Base-by-base conservation (phyloP, 2,888 invertebrate genomes). In the Andrena praecox region DNA sequence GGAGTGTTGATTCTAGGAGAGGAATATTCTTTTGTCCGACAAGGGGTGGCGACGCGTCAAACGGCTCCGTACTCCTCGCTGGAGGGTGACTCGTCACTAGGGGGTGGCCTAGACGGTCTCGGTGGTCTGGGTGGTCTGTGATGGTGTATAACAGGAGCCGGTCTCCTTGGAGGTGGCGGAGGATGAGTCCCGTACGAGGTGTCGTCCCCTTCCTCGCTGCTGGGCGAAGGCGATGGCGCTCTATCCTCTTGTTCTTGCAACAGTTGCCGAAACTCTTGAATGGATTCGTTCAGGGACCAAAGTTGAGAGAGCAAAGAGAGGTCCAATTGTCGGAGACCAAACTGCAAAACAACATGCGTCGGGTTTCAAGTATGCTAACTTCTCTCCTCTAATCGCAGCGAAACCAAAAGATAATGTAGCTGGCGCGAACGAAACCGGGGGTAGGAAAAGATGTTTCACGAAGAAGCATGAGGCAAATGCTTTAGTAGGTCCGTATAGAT, bases 261-360 rank as follows among this genome's bases (percentile, higher is more conserved):
- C 85, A 96, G 95, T 88, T 96, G 96, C 63, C 97, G 96, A 95
- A 98, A 98, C 87, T 98, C 97, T 90, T 98, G 98, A 93, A 98
- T 98, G 59, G 98, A 97, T 94, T 98, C 98, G 94, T 98, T 98
- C 70, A 99, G 95, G 0, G 98, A 97, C 98, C 98, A 98, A 85
- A 99, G 95, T 94, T 99, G 98, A 4, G 98, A 98, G 60, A 98
- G 95, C 72, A 99, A 95, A 0, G 98, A 97, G 89, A 98, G 95
- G 94, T 98, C 98, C 94, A 98, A 94, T 94, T 98, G 98, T 71
- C 98, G 96, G 35, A 98, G 95, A 89, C 97, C 97, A 91, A 97
- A 97, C 98, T 98, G 96, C 64, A 96, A 89, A 29, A 27, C 4
- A 29, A 68, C 27, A 24, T 48, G 12, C n/a, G 8, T 33, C 62